Base-by-base conservation (phyloP, 1,140 invertebrate species). In the Magallana ariakensis region DNA sequence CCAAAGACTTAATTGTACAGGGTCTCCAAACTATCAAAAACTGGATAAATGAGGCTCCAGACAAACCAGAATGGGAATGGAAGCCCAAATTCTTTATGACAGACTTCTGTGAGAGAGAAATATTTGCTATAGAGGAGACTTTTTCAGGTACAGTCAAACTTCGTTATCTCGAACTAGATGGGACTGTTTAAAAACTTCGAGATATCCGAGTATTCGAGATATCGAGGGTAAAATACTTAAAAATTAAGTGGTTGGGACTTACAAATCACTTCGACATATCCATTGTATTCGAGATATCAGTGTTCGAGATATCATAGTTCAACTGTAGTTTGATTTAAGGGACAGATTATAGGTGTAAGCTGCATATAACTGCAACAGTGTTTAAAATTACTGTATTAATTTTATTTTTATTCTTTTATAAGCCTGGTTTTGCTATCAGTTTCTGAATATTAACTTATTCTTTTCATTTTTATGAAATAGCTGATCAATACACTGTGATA, bases 41-140 rank as follows among this genome's bases (percentile, higher is more conserved):
- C 53, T 88, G 87, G 89, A 85, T 80, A 11, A 60, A 58, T 19
- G 10, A 16, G 58, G 55, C 82, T 58, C 26, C 55, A 19, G 56
- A 84, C 57, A 85, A 80, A 56, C 60, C 60, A 22, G 53, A 53
- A 26, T 81, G 84, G 46, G 55, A 58, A 22, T 89, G 85, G 87
- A 66, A 75, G 16, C 87, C 89, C 16, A 89, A 84, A 58, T 62
- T 80, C 16, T 83, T 84, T 54, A 89, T 89, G 85, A 85, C 84
- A 11, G 84, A 86, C 53, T 86, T 86, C 56, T 86, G 85, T 58
- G 85, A 81, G 15, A 54, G 75, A 16, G 85, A 86, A 46, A 85
- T 85, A 15, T 26, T 75, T 22, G 84, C 84, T 19, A 80, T 85
- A 57, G 84, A 85, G 62, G 84, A 85, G 54, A 19, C 26, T 33